Conservation (phyloP, 2,113 vertebrate species). For the Dasyurus viverrinus region DNA sequence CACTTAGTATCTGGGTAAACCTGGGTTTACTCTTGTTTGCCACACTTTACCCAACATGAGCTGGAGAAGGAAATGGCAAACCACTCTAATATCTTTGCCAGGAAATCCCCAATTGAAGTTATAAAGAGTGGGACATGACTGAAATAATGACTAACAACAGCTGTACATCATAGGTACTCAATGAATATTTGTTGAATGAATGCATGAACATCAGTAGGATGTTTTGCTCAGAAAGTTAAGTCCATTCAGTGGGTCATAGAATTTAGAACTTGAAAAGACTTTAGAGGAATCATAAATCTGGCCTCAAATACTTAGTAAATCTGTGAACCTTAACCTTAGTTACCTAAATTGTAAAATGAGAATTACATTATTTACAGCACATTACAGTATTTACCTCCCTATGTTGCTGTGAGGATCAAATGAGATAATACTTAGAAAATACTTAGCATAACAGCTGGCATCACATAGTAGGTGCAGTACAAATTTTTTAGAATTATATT, state of each 20-base stretch:
- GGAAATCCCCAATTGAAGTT: background rate
- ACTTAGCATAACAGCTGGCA: background rate
- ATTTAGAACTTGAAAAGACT: background rate
- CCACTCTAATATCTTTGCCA: background rate
- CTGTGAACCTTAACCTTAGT: background rate
- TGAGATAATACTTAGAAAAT: background rate
- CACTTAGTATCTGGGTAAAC: background rate
- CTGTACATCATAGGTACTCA: background rate
- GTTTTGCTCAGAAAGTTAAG: background rate
- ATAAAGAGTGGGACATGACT: background rate
- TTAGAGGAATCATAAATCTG: background rate
- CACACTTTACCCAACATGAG: background rate
- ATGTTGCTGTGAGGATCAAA: background rate
- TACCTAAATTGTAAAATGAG: background rate
- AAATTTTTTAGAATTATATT: no score
- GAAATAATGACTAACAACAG: background rate
- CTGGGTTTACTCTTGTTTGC: background rate
- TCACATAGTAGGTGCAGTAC: background rate
- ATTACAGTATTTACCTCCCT: background rate
- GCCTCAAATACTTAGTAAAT: background rate
- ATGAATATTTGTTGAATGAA: background rate
- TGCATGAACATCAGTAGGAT: background rate
- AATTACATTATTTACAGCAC: background rate
- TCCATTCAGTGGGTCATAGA: background rate
- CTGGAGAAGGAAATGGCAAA: background rate